Conservation (phyloP, 2,797 vertebrate genomes). For the Artibeus lituratus region DNA sequence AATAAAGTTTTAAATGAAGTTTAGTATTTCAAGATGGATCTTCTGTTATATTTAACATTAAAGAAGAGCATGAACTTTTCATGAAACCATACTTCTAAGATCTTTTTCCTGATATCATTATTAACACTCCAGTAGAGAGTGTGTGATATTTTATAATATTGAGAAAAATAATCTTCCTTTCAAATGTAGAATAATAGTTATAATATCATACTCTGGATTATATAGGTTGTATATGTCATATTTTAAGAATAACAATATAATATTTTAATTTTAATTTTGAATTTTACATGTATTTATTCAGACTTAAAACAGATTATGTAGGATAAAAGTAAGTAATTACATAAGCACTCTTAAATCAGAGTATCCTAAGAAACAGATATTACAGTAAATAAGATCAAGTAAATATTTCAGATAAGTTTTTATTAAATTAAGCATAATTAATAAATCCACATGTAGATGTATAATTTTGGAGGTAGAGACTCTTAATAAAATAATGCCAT, state of each 20-base stretch:
- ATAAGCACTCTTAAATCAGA: not conserved
- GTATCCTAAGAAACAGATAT: not conserved
- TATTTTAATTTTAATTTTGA: not conserved
- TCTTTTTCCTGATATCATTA: not conserved
- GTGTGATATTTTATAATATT: not conserved
- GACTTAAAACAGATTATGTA: not conserved
- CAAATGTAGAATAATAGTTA: not conserved
- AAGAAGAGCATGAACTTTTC: not conserved
- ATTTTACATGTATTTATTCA: not conserved
- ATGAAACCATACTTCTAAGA: not conserved
- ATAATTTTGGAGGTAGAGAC: not conserved
- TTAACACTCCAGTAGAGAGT: not conserved
- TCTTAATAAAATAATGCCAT: not conserved
- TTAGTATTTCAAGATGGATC: not conserved
- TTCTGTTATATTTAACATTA: not conserved
- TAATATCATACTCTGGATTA: not conserved
- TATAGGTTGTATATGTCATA: not conserved
- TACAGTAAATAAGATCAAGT: not conserved
- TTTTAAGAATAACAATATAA: not conserved
- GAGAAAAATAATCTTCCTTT: not conserved
- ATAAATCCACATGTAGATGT: not conserved
- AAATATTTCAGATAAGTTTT: slow-evolving; percentile 1
- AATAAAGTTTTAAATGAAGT: not conserved
- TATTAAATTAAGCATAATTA: not conserved
- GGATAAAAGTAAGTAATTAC: not conserved